These are phyloP conservation scores for Lepus townsendii DNA, from an alignment of 2,797 vertebrate genomes.

Conservation along the genomic window DNA sequence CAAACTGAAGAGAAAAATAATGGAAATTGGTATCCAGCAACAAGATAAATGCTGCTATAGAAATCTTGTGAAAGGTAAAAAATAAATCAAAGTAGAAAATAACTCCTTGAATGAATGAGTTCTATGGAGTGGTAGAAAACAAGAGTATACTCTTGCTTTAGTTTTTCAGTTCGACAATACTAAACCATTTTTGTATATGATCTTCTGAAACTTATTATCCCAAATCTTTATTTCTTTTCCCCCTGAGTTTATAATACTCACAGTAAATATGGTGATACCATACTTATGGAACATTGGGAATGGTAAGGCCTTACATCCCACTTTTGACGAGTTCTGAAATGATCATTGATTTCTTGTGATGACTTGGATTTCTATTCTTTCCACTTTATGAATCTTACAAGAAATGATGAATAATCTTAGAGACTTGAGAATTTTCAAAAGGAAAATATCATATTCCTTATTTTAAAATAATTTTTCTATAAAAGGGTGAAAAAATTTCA, in stretches of 20 bases:
- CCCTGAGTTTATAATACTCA: background rate
- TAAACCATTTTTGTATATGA: background rate
- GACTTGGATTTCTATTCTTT: background rate
- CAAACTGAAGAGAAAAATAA: conserved; percentile 3
- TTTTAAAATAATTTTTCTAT: background rate
- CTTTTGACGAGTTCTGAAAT: background rate
- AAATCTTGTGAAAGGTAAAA: background rate
- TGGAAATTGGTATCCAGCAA: background rate
- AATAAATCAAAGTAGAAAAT: background rate
- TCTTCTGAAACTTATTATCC: background rate
- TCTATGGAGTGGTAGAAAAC: background rate
- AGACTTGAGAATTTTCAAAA: background rate
- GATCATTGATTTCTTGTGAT: background rate
- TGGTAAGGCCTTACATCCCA: background rate
- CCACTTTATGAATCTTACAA: background rate
- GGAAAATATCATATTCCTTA: background rate
- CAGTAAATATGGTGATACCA: background rate
- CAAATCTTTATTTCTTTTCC: background rate
- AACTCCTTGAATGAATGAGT: background rate
- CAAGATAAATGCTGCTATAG: background rate
- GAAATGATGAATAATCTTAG: background rate
- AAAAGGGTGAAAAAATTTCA: background rate
- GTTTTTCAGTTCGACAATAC: background rate
- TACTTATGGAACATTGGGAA: background rate
- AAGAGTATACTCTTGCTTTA: background rate